Conservation (phyloP, 2,797 vertebrate species). For the Remorina albescens region DNA sequence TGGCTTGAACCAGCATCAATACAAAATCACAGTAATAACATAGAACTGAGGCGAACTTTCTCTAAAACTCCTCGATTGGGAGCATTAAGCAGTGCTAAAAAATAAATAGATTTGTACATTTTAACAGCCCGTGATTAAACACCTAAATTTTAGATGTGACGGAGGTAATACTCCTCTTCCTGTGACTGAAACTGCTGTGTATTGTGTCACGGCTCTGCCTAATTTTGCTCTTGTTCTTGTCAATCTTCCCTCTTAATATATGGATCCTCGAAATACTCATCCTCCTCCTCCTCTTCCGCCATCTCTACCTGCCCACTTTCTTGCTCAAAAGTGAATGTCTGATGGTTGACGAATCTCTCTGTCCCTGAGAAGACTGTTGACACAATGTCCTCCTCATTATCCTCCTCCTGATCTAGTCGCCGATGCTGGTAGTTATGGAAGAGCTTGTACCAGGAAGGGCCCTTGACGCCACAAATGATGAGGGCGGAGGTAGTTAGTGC, state of each 20-base stretch:
- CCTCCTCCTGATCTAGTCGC: conserved; percentile 68
- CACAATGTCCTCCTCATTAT: conserved; percentile 72
- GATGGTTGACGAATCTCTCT: conserved; percentile 57
- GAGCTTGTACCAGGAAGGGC: conserved; percentile 88
- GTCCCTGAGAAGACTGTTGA: conserved; percentile 73
- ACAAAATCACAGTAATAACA: not conserved
- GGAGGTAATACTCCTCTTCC: not conserved
- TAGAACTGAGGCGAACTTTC: not conserved
- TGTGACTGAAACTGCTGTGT: not conserved
- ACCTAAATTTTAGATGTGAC: not conserved
- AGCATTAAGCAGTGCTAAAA: not conserved
- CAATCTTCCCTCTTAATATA: conserved; percentile 86
- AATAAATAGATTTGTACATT: not conserved
- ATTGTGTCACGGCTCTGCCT: not conserved
- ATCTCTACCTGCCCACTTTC: conserved; percentile 65
- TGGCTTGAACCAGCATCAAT: not conserved
- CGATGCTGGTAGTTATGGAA: conserved; percentile 90
- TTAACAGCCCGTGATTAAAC: not conserved
- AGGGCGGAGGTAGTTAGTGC: conserved; percentile 83
- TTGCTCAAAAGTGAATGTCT: conserved; percentile 78
- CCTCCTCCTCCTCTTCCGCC: conserved; percentile 80
- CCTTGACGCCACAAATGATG: conserved; percentile 88
- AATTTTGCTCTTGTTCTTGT: not conserved
- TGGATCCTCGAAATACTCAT: conserved; percentile 92
- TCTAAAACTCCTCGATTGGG: not conserved